These are phyloP conservation scores for Meloidogyne hapla DNA, from an alignment of 1,140 invertebrate species.

Conservation along the genomic window DNA sequence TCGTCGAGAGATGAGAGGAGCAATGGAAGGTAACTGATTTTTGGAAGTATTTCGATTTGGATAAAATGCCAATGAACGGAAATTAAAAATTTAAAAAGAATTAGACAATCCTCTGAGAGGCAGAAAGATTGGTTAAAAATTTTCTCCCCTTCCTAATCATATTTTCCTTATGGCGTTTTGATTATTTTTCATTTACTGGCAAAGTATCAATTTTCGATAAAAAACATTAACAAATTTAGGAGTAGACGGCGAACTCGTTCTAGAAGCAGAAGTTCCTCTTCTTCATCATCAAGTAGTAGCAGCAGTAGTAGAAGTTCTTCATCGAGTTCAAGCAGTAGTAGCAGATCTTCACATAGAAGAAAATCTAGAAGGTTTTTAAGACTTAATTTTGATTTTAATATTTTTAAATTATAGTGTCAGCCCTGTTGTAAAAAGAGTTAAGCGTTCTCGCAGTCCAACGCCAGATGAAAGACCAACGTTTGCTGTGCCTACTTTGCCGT, in stretches of 20 bases:
- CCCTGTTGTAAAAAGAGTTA: slow-evolving; percentile 7
- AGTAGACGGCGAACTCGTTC: neutral
- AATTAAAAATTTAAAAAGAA: too few relatives aligned
- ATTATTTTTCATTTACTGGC: neutral
- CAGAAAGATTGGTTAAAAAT: neutral
- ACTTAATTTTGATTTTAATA: neutral
- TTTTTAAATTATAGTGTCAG: slow-evolving; percentile 3
- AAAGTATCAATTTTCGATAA: neutral
- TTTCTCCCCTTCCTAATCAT: too few relatives aligned
- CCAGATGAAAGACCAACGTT: slow-evolving; percentile 37
- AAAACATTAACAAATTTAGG: neutral
- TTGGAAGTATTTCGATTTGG: neutral
- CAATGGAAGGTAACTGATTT: neutral
- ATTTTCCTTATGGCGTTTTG: too few relatives aligned
- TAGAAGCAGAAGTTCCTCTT: slow-evolving; percentile 11
- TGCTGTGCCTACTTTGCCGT: slow-evolving; percentile 4
- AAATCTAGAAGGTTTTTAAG: slow-evolving; percentile 2
- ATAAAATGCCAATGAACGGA: slow-evolving; percentile 1
- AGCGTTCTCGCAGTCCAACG: slow-evolving; percentile 28
- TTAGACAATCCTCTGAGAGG: too few relatives aligned
- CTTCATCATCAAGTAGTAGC: neutral
- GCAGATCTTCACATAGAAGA: neutral
- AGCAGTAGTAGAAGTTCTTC: slow-evolving; percentile 29
- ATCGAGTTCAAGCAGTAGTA: slow-evolving; percentile 12
- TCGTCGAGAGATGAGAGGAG: neutral